phyloP scores from a whole-genome alignment of 2,113 vertebrate genomes.

The Python bivittatus region DNA sequence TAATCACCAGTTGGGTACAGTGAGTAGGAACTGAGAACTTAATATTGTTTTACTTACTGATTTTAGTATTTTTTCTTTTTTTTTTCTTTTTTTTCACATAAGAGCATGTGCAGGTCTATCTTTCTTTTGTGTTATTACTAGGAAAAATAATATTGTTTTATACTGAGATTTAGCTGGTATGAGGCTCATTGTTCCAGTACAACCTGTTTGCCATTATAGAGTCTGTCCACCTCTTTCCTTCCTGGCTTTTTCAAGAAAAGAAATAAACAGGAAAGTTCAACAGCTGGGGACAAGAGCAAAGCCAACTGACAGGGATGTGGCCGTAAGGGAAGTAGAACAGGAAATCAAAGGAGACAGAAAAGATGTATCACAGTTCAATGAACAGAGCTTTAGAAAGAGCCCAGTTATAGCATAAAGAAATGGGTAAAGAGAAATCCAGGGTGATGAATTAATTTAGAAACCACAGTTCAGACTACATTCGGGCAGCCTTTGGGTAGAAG shows the following conservation, averaged over 20 bases:
- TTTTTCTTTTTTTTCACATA: not conserved
- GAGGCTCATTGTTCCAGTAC: not conserved
- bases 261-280: not conserved
- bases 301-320: not conserved
- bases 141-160: not conserved
- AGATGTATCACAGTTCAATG: not conserved
- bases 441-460: not conserved
- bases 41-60: not conserved
- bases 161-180: not conserved
- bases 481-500: not conserved
- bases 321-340: not conserved
- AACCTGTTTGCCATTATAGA: not conserved
- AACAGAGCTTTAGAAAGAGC: not conserved
- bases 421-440: not conserved
- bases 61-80: not conserved
- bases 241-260: not conserved
- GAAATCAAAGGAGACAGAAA: not conserved
- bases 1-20: not conserved
- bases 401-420: not conserved
- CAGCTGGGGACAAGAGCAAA: not conserved
- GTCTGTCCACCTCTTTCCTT: not conserved
- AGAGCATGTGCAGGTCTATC: constrained; percentile 65
- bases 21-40: not conserved
- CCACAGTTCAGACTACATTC: not conserved
- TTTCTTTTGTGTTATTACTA: not conserved